phyloP scores from a whole-genome alignment of 2,888 invertebrate species.

The Unio pictorum region DNA sequence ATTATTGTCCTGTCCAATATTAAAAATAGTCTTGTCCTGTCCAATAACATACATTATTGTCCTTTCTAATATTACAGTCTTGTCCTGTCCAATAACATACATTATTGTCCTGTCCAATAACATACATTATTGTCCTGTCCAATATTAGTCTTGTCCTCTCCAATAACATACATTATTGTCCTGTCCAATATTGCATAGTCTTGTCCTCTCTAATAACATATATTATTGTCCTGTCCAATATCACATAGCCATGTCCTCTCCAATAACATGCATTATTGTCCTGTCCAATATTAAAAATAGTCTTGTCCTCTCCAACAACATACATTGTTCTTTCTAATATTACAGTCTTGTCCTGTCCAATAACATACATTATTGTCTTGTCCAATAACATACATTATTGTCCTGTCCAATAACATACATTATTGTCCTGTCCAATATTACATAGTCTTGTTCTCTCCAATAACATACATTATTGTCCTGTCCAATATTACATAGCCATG shows the following conservation, averaged over 20 bases:
- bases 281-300: neutral
- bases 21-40: neutral
- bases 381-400: neutral
- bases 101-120: neutral
- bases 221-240: neutral
- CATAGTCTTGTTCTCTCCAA: neutral
- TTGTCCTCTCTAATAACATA: neutral
- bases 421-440: no score
- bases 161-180: neutral
- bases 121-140: neutral
- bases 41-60: neutral
- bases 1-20: neutral
- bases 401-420: no score
- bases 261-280: neutral
- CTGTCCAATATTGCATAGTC: neutral
- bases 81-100: neutral
- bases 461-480: neutral
- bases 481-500: no score
- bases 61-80: no score
- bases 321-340: no score
- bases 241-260: neutral
- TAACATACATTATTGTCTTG: no score
- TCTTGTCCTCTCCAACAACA: neutral
- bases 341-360: no score
- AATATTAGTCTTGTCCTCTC: neutral